Evolutionary conservation across 1,140 invertebrate species (phyloP).

Genomic region (Battus philenor): DNA sequence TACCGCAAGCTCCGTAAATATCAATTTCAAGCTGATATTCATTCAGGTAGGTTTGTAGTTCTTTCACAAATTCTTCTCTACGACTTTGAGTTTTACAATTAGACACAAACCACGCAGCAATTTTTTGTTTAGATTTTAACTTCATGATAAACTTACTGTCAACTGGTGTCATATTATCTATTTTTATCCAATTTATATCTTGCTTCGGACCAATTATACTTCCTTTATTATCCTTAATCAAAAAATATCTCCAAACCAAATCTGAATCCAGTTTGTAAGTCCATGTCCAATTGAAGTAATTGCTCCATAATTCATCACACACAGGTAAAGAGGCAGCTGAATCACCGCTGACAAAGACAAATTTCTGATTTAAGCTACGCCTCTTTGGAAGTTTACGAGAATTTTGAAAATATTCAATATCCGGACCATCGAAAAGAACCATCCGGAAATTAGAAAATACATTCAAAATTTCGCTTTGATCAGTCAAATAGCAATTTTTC

Average conservation of each 20-base stretch:
- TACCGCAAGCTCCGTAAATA: slow-evolving; percentile 81
- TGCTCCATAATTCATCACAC: slow-evolving; percentile 32
- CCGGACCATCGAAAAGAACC: slow-evolving; percentile 38
- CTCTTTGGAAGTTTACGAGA: slow-evolving; percentile 23
- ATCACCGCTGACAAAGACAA: slow-evolving; percentile 42
- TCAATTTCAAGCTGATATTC: slow-evolving; percentile 72
- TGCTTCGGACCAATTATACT: slow-evolving; percentile 44
- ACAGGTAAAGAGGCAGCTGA: slow-evolving; percentile 36
- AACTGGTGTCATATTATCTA: slow-evolving; percentile 38
- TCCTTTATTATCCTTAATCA: slow-evolving; percentile 37
- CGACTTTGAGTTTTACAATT: slow-evolving; percentile 77
- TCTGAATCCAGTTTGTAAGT: slow-evolving; percentile 82
- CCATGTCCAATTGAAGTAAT: slow-evolving; percentile 80
- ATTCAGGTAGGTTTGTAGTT: slow-evolving; percentile 76
- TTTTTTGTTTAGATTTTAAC: slow-evolving; percentile 55
- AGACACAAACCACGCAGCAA: slow-evolving; percentile 79
- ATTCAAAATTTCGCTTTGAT: slow-evolving; percentile 24
- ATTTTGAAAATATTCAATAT: slow-evolving; percentile 18
- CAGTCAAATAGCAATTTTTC: slow-evolving; percentile 43
- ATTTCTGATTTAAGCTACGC: slow-evolving; percentile 30
- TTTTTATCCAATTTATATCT: slow-evolving; percentile 36
- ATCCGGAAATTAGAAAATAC: slow-evolving; percentile 34
- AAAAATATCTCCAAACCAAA: slow-evolving; percentile 74
- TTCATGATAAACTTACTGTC: slow-evolving; percentile 31
- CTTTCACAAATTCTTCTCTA: slow-evolving; percentile 75